phyloP scores from a whole-genome alignment of 1,140 invertebrate genomes.

The Parasteatoda tepidariorum region DNA sequence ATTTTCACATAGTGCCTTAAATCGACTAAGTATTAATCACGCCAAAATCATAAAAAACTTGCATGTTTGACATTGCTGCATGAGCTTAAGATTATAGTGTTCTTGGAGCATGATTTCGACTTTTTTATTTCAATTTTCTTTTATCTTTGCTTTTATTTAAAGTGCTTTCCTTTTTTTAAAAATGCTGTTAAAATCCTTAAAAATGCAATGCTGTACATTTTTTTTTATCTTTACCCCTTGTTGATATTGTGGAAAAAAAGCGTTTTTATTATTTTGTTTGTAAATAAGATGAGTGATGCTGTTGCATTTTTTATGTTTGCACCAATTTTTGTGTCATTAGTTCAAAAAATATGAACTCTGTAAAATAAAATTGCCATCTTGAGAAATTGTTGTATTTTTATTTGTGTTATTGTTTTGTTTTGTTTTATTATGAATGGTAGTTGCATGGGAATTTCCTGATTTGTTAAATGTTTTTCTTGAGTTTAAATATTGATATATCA shows the following conservation, averaged over 20 bases:
- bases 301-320: conserved; percentile 59
- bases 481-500: no score
- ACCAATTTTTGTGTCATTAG: conserved; percentile 43
- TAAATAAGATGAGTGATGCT: conserved; percentile 43
- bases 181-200: background rate
- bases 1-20: conserved; percentile 27
- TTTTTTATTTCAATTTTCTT: conserved; percentile 16
- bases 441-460: conserved; percentile 22
- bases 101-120: conserved; percentile 9
- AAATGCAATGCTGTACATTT: conserved; percentile 19
- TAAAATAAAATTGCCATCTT: conserved; percentile 55
- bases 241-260: conserved; percentile 23
- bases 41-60: conserved; percentile 4
- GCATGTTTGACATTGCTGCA: conserved; percentile 17
- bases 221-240: conserved; percentile 50
- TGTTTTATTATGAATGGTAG: conserved; percentile 10
- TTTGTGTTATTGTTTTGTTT: conserved; percentile 17
- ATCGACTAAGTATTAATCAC: conserved; percentile 29
- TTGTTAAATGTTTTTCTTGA: background rate
- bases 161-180: conserved; percentile 8
- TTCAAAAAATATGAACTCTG: conserved; percentile 49
- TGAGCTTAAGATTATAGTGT: background rate
- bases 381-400: conserved; percentile 41
- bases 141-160: conserved; percentile 8
- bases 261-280: conserved; percentile 57